Evolutionary conservation across 2,113 vertebrate species (phyloP).

Genomic region (Scopus umbretta): DNA sequence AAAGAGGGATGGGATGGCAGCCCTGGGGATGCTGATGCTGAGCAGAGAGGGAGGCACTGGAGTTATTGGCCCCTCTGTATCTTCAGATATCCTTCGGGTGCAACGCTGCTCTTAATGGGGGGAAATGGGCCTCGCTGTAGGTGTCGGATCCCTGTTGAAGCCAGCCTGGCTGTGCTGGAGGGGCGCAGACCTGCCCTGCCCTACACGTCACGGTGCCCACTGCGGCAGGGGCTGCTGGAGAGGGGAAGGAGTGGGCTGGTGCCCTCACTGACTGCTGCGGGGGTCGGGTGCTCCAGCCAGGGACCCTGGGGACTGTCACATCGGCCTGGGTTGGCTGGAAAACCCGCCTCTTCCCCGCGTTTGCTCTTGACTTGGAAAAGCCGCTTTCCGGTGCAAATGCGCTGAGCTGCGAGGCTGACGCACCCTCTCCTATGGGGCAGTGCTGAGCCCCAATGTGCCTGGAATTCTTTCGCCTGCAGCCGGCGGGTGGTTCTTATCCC

Average conservation of each 20-base stretch:
- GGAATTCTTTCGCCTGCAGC: neutral
- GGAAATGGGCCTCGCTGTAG: neutral
- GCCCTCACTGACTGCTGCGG: neutral
- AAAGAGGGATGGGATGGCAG: fast-evolving
- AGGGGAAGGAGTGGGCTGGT: neutral
- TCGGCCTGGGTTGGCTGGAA: neutral
- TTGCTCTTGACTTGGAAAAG: slow-evolving; percentile 27
- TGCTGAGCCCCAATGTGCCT: neutral
- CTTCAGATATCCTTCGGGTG: neutral
- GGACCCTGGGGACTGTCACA: neutral
- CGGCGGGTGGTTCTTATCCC: neutral
- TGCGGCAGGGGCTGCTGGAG: neutral
- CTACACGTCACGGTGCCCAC: neutral
- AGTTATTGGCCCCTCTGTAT: neutral
- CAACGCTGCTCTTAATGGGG: fast-evolving
- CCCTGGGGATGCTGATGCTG: neutral
- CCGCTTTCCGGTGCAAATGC: slow-evolving; percentile 7
- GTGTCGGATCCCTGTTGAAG: neutral
- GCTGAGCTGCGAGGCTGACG: neutral
- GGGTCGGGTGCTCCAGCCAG: neutral
- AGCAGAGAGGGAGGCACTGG: neutral
- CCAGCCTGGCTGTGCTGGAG: neutral
- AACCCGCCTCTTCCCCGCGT: neutral
- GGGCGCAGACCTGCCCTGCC: neutral
- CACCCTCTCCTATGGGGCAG: neutral